A percentile compares a stretch with the other conserved stretches of the same genome.
Evolutionary conservation across 37 sponge, comb jelly and placozoan genomes (phyloP).

Genomic region (Chondrilla cf. caribensis): DNA sequence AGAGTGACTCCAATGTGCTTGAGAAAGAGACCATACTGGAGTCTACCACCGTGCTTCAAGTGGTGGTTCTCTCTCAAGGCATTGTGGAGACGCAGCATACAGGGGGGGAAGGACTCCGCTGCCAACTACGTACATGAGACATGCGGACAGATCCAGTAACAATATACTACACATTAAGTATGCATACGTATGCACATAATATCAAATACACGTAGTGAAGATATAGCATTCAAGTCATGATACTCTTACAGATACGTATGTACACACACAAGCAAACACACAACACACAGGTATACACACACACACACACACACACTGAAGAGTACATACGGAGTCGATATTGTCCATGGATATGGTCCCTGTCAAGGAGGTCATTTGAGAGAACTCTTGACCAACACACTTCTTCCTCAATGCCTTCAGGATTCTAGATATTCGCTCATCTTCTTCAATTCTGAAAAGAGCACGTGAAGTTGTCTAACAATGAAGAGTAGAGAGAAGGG

Average conservation of each 20-base stretch:
- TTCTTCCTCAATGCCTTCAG: slow-evolving; percentile 51
- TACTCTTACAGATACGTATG: too few relatives aligned
- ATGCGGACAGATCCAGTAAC: too few relatives aligned
- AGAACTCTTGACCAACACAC: slow-evolving; percentile 12
- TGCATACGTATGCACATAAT: too few relatives aligned
- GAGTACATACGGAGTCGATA: slow-evolving; percentile 39
- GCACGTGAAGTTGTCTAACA: slow-evolving; percentile 56
- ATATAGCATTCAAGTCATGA: too few relatives aligned
- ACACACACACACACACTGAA: neutral
- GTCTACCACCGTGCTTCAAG: slow-evolving; percentile 82
- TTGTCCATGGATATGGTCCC: slow-evolving; percentile 41
- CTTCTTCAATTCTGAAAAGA: slow-evolving; percentile 75
- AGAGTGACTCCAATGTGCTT: slow-evolving; percentile 79
- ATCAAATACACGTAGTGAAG: too few relatives aligned
- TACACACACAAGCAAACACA: too few relatives aligned
- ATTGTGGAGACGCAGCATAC: slow-evolving; percentile 91
- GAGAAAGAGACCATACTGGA: slow-evolving; percentile 95
- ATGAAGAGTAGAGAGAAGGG: neutral
- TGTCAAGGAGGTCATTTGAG: neutral
- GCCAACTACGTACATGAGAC: slow-evolving; percentile 44
- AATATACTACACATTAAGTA: too few relatives aligned
- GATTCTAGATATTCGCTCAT: slow-evolving; percentile 67
- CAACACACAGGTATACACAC: neutral
- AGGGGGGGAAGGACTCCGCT: slow-evolving; percentile 85
- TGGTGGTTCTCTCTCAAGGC: slow-evolving; percentile 84